These are phyloP conservation scores for Naja naja DNA, from an alignment of 2,113 vertebrate genomes.

Conservation along the genomic window DNA sequence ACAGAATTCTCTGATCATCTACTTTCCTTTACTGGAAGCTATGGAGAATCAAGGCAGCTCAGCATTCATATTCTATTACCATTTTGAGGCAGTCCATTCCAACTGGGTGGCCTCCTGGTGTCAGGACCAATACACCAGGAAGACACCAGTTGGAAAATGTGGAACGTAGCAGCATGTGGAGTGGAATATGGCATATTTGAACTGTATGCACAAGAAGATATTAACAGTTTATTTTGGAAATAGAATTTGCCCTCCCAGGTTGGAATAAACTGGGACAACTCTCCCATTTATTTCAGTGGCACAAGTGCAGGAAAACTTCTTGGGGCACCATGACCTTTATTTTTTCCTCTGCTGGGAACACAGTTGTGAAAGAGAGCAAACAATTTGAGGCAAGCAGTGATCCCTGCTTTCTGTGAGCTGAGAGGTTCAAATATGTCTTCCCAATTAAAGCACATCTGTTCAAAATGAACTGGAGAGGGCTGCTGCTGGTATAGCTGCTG, in stretches of 20 bases:
- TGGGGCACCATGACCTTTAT: not conserved
- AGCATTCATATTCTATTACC: not conserved
- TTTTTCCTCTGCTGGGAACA: conserved; percentile 12
- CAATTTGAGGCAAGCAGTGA: conserved; percentile 25
- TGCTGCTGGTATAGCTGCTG: conserved; percentile 25
- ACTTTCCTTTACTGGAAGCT: not conserved
- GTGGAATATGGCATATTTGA: not conserved
- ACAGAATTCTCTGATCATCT: not conserved
- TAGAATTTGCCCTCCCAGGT: not conserved
- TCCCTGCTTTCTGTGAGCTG: conserved; percentile 51
- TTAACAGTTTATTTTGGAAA: not conserved
- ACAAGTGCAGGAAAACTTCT: not conserved
- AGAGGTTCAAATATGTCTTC: conserved; percentile 59
- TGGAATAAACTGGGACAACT: not conserved
- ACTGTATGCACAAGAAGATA: not conserved
- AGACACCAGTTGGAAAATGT: not conserved
- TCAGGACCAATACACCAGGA: not conserved
- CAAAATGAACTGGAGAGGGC: conserved; percentile 40
- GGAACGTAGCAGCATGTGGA: not conserved
- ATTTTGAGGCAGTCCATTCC: not conserved
- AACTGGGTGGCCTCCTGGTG: not conserved
- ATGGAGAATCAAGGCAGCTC: not conserved
- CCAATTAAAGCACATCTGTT: conserved; percentile 66
- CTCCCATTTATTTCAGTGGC: not conserved
- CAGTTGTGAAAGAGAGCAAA: conserved; percentile 14